Evolutionary conservation across 2,888 invertebrate genomes (phyloP).

Genomic region (Cyrtodaria siliqua): DNA sequence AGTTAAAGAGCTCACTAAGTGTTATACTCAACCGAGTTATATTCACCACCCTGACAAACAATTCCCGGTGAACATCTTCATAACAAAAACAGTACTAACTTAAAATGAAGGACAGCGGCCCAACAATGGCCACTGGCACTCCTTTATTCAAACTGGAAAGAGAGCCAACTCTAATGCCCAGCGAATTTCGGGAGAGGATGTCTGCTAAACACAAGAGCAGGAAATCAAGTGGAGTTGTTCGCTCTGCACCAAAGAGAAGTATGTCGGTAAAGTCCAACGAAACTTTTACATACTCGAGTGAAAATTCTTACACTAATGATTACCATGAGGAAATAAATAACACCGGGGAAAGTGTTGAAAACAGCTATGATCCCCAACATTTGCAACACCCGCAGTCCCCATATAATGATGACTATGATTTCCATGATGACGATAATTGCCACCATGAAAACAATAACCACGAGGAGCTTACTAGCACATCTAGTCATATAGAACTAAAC

Average conservation of each 20-base stretch:
- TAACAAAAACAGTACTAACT: too few relatives aligned
- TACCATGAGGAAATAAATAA: not conserved
- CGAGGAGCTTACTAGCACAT: conserved; percentile 30
- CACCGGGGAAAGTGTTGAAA: too few relatives aligned
- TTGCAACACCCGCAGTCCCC: not conserved
- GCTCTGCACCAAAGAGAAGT: conserved; percentile 10
- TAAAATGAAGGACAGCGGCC: conserved; percentile 46
- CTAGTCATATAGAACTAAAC: conserved; percentile 46
- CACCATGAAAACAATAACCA: not conserved
- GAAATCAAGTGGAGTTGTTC: conserved; percentile 37
- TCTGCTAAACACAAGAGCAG: conserved; percentile 47
- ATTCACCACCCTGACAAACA: too few relatives aligned
- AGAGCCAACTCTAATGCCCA: conserved; percentile 60
- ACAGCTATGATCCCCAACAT: not conserved
- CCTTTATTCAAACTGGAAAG: conserved; percentile 57
- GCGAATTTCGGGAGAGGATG: conserved; percentile 54
- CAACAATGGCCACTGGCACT: conserved; percentile 23
- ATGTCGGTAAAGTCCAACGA: not conserved
- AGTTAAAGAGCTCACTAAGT: too few relatives aligned
- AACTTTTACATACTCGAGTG: conserved; percentile 16
- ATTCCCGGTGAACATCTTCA: too few relatives aligned
- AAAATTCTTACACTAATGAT: conserved; percentile 6
- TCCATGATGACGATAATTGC: not conserved
- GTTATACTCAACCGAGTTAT: too few relatives aligned
- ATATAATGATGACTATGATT: not conserved